Percentiles rank a stretch among this genome's conserved stretches.
Evolutionary conservation across 35 echinoderm and acorn worm genomes (phyloP).

Genomic region (Apostichopus japonicus): DNA sequence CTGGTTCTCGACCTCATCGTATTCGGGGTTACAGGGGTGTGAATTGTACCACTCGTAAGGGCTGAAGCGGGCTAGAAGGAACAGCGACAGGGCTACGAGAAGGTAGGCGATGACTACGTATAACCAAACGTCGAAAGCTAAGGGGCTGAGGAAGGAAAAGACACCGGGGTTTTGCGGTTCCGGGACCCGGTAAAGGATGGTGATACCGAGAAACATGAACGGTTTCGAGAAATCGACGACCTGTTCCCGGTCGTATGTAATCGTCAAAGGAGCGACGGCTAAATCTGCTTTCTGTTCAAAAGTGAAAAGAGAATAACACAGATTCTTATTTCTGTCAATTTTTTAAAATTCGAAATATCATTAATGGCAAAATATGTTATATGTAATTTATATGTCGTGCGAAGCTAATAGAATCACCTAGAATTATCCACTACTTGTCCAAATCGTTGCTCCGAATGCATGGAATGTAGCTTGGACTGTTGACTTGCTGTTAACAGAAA

Average conservation of each 20-base stretch:
- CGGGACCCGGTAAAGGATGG: conserved; percentile 81
- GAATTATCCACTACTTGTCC: too few species aligned
- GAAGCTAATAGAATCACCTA: too few species aligned
- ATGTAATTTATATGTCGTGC: too few species aligned
- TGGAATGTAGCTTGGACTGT: too few species aligned
- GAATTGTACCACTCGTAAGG: conserved; percentile 98
- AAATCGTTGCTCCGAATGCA: too few species aligned
- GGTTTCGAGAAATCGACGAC: conserved; percentile 95
- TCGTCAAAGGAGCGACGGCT: conserved; percentile 91
- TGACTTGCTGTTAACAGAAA: too few species aligned
- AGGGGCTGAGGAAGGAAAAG: conserved; percentile 90
- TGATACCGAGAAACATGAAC: conserved; percentile 90
- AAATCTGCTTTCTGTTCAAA: conserved; percentile 83
- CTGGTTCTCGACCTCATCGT: conserved; percentile 89
- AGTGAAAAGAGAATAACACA: neutral
- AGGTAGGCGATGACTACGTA: conserved; percentile 92
- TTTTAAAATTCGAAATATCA: too few species aligned
- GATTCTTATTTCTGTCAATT: too few species aligned
- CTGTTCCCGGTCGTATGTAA: conserved; percentile 82
- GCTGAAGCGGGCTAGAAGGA: conserved; percentile 86
- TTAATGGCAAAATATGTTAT: too few species aligned
- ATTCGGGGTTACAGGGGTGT: conserved; percentile 92
- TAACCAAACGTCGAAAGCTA: conserved; percentile 92
- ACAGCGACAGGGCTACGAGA: conserved; percentile 73
- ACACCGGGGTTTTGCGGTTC: conserved; percentile 90